Conservation (phyloP, 2,113 vertebrate species). For the Phalacrocorax aristotelis region DNA sequence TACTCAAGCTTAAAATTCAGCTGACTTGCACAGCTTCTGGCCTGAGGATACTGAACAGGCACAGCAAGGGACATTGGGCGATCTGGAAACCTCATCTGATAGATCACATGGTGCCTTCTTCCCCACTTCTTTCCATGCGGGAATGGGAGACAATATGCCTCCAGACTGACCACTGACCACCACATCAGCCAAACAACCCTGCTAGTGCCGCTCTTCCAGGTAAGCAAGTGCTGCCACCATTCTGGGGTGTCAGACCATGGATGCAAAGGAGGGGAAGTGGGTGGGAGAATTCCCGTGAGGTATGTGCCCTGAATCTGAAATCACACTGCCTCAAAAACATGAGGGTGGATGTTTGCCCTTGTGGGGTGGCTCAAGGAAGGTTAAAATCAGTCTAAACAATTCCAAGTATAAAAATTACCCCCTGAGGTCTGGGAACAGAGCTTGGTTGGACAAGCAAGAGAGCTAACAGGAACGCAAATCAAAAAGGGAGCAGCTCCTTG, state of each 20-base stretch:
- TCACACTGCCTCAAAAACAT: background rate
- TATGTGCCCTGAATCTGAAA: background rate
- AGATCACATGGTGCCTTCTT: constrained; percentile 23
- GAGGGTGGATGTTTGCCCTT: background rate
- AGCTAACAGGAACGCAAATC: background rate
- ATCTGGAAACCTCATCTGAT: constrained; percentile 38
- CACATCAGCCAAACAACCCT: background rate
- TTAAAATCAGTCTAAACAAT: background rate
- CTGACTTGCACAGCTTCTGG: constrained; percentile 52
- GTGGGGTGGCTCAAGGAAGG: background rate
- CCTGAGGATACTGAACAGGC: constrained; percentile 35
- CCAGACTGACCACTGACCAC: background rate
- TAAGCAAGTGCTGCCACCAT: background rate
- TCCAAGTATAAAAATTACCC: background rate
- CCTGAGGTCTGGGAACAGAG: background rate
- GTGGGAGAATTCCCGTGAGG: background rate
- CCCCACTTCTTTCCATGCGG: background rate
- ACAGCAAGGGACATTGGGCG: constrained; percentile 1
- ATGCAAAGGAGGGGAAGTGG: background rate
- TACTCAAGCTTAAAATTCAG: constrained; percentile 60
- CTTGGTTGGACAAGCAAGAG: background rate
- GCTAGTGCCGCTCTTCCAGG: background rate
- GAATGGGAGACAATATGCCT: background rate
- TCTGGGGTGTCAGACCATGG: background rate
- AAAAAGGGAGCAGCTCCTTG: background rate